phyloP scores from a whole-genome alignment of 2,797 vertebrate species.

The Vireo griseus region DNA sequence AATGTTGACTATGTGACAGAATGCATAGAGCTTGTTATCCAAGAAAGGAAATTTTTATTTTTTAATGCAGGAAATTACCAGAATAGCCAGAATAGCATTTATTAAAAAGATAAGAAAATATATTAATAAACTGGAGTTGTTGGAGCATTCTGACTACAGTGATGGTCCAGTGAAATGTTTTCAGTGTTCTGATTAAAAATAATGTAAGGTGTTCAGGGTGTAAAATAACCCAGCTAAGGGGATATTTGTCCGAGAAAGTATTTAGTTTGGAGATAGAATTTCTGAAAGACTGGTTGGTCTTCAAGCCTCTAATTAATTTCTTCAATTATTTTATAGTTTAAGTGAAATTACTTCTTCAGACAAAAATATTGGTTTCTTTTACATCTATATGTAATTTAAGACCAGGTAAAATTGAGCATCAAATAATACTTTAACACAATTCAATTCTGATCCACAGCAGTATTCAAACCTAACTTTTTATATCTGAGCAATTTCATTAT shows the following conservation, averaged over 20 bases:
- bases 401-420: neutral
- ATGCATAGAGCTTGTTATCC: neutral
- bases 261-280: neutral
- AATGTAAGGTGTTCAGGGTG: neutral
- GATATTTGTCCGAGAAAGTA: neutral
- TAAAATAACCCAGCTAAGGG: neutral
- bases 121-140: neutral
- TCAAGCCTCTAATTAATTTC: neutral
- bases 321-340: neutral
- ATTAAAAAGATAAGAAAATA: neutral
- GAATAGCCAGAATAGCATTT: neutral
- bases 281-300: neutral
- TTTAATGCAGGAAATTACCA: neutral
- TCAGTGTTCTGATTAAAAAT: neutral
- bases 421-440: neutral
- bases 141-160: neutral
- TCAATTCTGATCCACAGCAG: neutral
- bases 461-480: neutral
- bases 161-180: neutral
- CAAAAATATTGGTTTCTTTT: neutral
- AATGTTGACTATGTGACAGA: neutral
- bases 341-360: neutral
- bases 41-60: neutral
- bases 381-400: neutral
- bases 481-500: neutral